Conservation (phyloP, 2,797 vertebrate genomes). For the Myotis pilosus region DNA sequence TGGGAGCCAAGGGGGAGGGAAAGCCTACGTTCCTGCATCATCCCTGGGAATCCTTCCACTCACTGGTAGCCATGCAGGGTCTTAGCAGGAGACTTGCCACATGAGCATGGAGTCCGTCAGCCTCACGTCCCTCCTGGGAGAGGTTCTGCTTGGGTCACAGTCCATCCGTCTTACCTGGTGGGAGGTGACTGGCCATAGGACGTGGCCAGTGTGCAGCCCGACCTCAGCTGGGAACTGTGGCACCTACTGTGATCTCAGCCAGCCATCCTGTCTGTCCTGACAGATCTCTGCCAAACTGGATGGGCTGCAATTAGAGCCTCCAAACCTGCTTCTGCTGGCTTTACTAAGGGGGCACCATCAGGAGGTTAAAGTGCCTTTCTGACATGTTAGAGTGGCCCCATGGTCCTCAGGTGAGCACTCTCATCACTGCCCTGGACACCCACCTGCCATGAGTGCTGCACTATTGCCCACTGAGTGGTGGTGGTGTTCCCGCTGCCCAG, state of each 20-base stretch:
- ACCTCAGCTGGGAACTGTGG: rapidly evolving
- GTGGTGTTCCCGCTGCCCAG: background rate
- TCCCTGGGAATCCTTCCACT: background rate
- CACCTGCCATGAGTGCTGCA: background rate
- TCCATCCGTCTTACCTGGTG: background rate
- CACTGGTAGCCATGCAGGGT: background rate
- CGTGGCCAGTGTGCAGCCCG: background rate
- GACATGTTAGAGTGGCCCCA: background rate
- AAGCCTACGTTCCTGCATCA: background rate
- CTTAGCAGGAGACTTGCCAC: background rate
- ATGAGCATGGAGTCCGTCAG: background rate
- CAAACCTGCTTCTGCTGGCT: background rate
- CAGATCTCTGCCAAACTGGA: background rate
- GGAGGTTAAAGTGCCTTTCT: background rate
- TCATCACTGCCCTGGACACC: no score
- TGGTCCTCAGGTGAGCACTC: no score
- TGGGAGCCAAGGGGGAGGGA: background rate
- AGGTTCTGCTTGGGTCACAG: background rate
- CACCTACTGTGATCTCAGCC: background rate
- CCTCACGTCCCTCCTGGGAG: background rate
- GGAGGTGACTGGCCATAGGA: background rate
- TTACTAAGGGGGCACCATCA: background rate
- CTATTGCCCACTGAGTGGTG: background rate
- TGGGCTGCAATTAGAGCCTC: background rate
- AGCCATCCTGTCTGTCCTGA: background rate